Conservation (phyloP, 2,797 vertebrate genomes). For the Betta splendens region DNA sequence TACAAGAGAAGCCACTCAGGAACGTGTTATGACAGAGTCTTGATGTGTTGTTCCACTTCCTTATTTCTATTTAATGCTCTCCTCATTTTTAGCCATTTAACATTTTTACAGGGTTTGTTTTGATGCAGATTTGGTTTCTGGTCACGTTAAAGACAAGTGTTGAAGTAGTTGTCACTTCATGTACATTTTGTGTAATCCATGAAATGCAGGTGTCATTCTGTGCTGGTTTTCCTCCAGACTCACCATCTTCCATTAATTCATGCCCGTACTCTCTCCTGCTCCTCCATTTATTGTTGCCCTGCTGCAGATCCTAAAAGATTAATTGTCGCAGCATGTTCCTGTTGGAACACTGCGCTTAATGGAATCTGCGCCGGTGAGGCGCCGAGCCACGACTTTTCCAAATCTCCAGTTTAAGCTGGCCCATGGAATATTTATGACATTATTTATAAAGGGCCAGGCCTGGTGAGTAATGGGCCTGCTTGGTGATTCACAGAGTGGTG, state of each 20-base stretch:
- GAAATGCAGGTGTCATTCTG: slow-evolving; percentile 53
- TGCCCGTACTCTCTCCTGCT: slow-evolving; percentile 24
- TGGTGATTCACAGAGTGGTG: slow-evolving; percentile 67
- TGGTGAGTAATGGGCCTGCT: slow-evolving; percentile 67
- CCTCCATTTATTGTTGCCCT: slow-evolving; percentile 27
- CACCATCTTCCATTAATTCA: slow-evolving; percentile 40
- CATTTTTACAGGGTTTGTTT: slow-evolving; percentile 23
- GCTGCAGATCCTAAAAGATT: slow-evolving; percentile 75
- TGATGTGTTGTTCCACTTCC: background rate
- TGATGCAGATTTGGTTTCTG: slow-evolving; percentile 34
- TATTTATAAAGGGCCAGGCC: slow-evolving; percentile 66
- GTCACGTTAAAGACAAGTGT: slow-evolving; percentile 29
- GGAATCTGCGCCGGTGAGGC: slow-evolving; percentile 63
- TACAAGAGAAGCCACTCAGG: background rate
- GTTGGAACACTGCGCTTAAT: slow-evolving; percentile 67
- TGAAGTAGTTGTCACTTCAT: slow-evolving; percentile 40
- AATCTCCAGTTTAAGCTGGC: slow-evolving; percentile 50
- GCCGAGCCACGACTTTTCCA: slow-evolving; percentile 50
- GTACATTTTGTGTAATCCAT: slow-evolving; percentile 61
- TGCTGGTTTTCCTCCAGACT: slow-evolving; percentile 2
- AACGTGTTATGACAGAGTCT: slow-evolving; percentile 1
- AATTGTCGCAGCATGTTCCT: slow-evolving; percentile 70
- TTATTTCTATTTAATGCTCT: slow-evolving; percentile 8
- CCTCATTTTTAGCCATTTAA: background rate
- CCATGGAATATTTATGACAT: slow-evolving; percentile 80